Percentiles rank a stretch among this genome's conserved stretches.
phyloP scores from a whole-genome alignment of 2,888 invertebrate species.

The Lomographa bimaculata region DNA sequence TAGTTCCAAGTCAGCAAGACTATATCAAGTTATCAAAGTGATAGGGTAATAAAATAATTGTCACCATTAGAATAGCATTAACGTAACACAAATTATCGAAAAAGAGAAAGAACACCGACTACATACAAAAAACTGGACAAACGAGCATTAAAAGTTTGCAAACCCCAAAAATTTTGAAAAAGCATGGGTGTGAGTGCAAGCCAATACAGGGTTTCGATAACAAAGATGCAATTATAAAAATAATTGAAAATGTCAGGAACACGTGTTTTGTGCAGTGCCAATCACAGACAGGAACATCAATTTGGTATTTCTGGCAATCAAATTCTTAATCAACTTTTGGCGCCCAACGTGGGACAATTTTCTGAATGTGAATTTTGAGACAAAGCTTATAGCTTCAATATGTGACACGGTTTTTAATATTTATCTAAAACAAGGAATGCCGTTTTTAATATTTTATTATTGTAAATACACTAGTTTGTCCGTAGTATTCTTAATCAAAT shows the following conservation, averaged over 20 bases:
- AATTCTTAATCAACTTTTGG: conserved; percentile 9
- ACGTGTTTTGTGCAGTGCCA: conserved; percentile 66
- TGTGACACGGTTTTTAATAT: no score
- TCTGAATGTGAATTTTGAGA: no score
- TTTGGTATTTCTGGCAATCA: conserved; percentile 42
- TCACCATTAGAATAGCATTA: conserved; percentile 55
- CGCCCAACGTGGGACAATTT: no score
- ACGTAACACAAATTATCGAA: conserved; percentile 53
- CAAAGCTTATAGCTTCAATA: no score
- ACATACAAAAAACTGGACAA: conserved; percentile 67
- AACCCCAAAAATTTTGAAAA: conserved; percentile 45
- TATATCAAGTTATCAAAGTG: no score
- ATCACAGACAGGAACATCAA: conserved; percentile 54
- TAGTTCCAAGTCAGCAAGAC: no score
- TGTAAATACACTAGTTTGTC: no score
- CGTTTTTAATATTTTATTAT: no score
- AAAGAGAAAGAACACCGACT: conserved; percentile 83
- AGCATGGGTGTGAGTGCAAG: conserved; percentile 78
- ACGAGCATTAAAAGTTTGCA: conserved; percentile 44
- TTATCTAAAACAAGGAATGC: no score
- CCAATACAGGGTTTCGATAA: conserved; percentile 64
- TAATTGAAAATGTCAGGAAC: conserved; percentile 34
- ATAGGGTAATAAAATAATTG: no score
- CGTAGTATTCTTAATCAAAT: no score
- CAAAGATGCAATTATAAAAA: conserved; percentile 49